phyloP scores from a whole-genome alignment of 1,140 invertebrate genomes.

The Brachystomella parvula region DNA sequence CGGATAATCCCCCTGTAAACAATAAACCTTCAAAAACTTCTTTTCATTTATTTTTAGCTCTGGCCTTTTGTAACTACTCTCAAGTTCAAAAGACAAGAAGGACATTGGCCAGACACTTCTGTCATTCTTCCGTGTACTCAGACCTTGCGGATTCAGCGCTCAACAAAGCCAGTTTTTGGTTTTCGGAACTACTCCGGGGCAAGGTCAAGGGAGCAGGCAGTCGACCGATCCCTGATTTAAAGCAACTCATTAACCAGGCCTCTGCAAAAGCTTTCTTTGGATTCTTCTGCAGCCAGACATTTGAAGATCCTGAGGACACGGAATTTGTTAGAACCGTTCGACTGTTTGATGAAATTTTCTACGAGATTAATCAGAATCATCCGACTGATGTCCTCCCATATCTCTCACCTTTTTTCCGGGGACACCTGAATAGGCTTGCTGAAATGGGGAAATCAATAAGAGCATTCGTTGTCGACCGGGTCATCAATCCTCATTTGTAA shows the following conservation, averaged over 20 bases:
- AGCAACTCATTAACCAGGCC: constrained; percentile 54
- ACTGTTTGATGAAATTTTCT: constrained; percentile 79
- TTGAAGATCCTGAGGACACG: constrained; percentile 51
- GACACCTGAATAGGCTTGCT: constrained; percentile 25
- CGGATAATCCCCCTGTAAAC: too few species aligned
- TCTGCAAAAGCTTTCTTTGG: constrained; percentile 78
- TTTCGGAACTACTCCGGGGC: constrained; percentile 13
- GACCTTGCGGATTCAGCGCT: constrained; percentile 23
- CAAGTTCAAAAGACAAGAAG: constrained; percentile 64
- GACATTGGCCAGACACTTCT: constrained; percentile 33
- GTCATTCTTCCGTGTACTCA: constrained; percentile 29
- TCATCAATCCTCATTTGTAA: constrained; percentile 35
- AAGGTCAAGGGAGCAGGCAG: not conserved
- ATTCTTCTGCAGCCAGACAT: constrained; percentile 73
- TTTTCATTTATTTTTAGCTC: constrained; percentile 54
- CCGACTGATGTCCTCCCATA: constrained; percentile 34
- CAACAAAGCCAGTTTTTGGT: not conserved
- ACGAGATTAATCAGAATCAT: constrained; percentile 50
- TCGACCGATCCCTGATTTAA: constrained; percentile 46
- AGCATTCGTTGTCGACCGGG: constrained; percentile 26
- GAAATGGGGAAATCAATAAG: constrained; percentile 31
- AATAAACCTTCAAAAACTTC: too few species aligned
- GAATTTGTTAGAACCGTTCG: constrained; percentile 59
- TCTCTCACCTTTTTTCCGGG: constrained; percentile 25
- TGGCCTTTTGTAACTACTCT: constrained; percentile 81